Base-by-base conservation (phyloP, 2,797 vertebrate species). In the Lacerta viridis region DNA sequence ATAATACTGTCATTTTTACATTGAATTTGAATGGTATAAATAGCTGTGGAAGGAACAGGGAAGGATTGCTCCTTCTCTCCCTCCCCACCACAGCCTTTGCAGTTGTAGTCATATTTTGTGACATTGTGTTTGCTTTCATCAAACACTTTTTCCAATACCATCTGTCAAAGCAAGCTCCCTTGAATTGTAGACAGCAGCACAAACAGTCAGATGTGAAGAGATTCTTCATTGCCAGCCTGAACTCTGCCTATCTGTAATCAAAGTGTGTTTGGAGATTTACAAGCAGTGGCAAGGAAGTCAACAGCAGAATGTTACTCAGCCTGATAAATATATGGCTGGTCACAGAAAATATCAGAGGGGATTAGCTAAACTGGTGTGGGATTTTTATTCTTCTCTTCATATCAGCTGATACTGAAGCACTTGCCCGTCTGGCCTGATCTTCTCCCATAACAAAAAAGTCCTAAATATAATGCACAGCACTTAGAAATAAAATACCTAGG, bases 271-370 rank as follows among this genome's bases (percentile, higher is more conserved):
- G 4, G 84, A 89, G 89, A 92, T 72, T 87, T 91, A 78, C 68
- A 88, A 1, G 69, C 85, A 90, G 69, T 80, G 55, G 59, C 68
- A 90, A 80, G 43, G 55, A 88, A 90, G 71, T 93, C 88, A 91
- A 82, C 91, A 86, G 71, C 75, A 75, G 94, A 93, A 88, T 84
- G 85, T 76, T 85, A 86, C 85, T 33, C 89, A 88, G 80, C 7
- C 2, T 8, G 36, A 59, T 81, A 88, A 93, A 93, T 85, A 84
- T 59, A 39, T 83, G 78, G 64, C 23, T 92, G 92, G 92, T 89
- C 90, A 90, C 71, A 92, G 89, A 94, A 91, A 85, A 79, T 89
- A 85, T 88, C 68, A 69, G 41, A 86, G 55, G 90, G 90, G 91
- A 92, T 93, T 93, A 93, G 43, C 2, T 3, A 89, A 87, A 85